These are phyloP conservation scores for Nesogale talazaci DNA, from an alignment of 2,113 vertebrate species.

Conservation along the genomic window DNA sequence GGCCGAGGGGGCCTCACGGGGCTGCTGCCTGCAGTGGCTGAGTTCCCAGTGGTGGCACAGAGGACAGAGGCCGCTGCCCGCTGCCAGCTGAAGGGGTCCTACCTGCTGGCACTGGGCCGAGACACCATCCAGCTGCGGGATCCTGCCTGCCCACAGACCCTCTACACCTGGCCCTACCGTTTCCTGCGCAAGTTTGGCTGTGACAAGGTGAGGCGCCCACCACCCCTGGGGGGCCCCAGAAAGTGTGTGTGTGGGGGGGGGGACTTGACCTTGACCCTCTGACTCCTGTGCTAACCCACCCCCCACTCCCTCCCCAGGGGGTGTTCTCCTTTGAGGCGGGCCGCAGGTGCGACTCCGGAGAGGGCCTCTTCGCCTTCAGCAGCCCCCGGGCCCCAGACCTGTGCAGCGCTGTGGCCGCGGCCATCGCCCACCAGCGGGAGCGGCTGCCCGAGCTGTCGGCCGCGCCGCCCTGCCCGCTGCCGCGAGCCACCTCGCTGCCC, in stretches of 20 bases:
- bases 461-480: conserved; percentile 35
- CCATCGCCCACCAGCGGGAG: conserved; percentile 83
- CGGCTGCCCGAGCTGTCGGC: conserved; percentile 21
- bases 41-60: conserved; percentile 88
- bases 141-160: conserved; percentile 61
- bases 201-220: conserved; percentile 86
- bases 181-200: conserved; percentile 92
- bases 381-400: conserved; percentile 85
- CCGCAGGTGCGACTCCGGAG: conserved; percentile 91
- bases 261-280: not conserved
- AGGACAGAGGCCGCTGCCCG: conserved; percentile 87
- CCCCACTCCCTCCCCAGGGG: conserved; percentile 51
- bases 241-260: not conserved
- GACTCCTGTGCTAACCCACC: not conserved
- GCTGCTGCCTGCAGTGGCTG: conserved; percentile 67
- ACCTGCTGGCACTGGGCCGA: conserved; percentile 85
- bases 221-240: not conserved
- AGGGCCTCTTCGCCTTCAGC: conserved; percentile 92
- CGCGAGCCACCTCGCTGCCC: conserved; percentile 75
- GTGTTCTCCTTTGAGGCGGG: conserved; percentile 92
- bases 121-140: conserved; percentile 86
- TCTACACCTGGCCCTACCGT: conserved; percentile 91
- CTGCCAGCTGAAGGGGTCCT: conserved; percentile 89
- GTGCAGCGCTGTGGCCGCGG: conserved; percentile 81
- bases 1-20: not conserved